Base-by-base conservation (phyloP, 2,888 invertebrate genomes). In the Sycophila texana region DNA sequence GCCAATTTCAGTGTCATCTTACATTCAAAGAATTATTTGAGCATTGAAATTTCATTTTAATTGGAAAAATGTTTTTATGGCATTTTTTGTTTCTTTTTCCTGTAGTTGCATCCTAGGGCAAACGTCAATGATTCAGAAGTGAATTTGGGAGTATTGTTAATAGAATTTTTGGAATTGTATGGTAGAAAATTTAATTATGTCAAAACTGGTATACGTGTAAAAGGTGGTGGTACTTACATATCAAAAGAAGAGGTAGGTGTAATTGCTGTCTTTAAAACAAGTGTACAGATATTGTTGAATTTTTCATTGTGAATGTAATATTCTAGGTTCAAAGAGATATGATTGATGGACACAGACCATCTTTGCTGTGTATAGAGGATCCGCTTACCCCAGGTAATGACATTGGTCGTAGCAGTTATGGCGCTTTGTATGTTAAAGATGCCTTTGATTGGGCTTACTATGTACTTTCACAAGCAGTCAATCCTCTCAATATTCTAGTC, bases 131-230 rank as follows among this genome's bases (percentile, higher is more conserved):
- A 90, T 84, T 88, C 89, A 68, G 90, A 91, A 83, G 92, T 93
- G 86, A 99, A 99, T 92, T 93, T 99, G 83, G 99, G 99, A 77
- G 97, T 98, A 82, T 92, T 99, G 86, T 93, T 99, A 84, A 96
- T 99, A 75, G 98, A 99, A 92, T 99, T 99, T 93, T 96, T 99
- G 89, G 99, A 99, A 92, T 92, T 99, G 74, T 99, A 99, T 90
- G 99, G 99, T 20, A 93, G 97, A 84, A 97, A 98, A 91, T 99
- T 99, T 91, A 97, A 97, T 91, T 99, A 98, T 89, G 94, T 98
- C 87, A 96, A 96, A 90, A 97, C 97, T 67, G 98, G 97, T 61
- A 99, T 99, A 85, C 93, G 98, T 83, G 95, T 99, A 84, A 97
- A 97, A 91, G 96, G 96, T 88, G 98, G 98, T 58, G 99, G 98